These are phyloP conservation scores for Bedellia somnulentella DNA, from an alignment of 2,888 invertebrate genomes.

Conservation along the genomic window DNA sequence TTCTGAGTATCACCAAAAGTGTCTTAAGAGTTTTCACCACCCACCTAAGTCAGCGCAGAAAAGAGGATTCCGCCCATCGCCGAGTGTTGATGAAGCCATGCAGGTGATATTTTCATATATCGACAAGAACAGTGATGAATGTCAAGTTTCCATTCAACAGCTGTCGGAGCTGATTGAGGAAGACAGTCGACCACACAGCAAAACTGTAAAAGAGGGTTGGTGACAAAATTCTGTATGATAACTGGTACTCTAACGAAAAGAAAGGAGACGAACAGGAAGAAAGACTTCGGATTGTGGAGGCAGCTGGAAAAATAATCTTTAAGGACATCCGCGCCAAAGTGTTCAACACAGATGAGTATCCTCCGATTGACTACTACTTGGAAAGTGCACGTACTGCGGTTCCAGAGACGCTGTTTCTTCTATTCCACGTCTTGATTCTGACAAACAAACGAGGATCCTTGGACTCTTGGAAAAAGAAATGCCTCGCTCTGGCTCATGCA, in stretches of 20 bases:
- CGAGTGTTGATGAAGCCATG: slow-evolving; percentile 2
- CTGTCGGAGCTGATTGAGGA: neutral
- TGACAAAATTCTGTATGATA: slow-evolving; percentile 1
- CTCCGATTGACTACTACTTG: slow-evolving; percentile 1
- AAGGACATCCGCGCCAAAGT: slow-evolving; percentile 2
- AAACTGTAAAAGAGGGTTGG: neutral
- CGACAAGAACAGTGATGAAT: slow-evolving; percentile 1
- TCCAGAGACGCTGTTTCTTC: neutral
- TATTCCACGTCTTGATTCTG: neutral
- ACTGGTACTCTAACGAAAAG: slow-evolving; percentile 1
- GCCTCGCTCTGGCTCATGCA: slow-evolving; percentile 2
- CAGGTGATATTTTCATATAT: neutral
- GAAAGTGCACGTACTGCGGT: slow-evolving; percentile 1
- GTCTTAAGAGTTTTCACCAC: neutral
- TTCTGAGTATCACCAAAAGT: slow-evolving; percentile 1
- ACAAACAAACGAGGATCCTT: slow-evolving; percentile 1
- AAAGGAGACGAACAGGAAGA: slow-evolving; percentile 1
- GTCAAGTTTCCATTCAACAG: slow-evolving; percentile 1
- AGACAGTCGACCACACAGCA: neutral
- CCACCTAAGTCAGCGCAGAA: neutral
- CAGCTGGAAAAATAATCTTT: slow-evolving; percentile 2
- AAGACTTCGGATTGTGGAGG: slow-evolving; percentile 6
- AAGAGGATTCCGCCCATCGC: neutral
- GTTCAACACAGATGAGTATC: slow-evolving; percentile 3
- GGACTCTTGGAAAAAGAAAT: slow-evolving; percentile 2